Evolutionary conservation across 2,888 invertebrate genomes (phyloP).

Genomic region (Endotricha flammealis): DNA sequence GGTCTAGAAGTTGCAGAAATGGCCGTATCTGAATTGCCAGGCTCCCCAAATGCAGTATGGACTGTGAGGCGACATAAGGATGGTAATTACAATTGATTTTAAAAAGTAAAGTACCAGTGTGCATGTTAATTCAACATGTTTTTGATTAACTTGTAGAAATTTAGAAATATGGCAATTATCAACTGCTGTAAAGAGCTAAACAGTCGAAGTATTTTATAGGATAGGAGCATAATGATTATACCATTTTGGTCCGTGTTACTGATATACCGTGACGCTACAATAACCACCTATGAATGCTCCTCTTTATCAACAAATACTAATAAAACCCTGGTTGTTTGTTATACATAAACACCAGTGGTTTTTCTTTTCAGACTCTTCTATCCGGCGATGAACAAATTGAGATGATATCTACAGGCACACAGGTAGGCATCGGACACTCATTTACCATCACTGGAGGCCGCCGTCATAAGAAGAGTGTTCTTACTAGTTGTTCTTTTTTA

Average conservation of each 20-base stretch:
- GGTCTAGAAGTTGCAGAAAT: conserved; percentile 99
- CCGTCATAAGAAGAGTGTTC: conserved; percentile 36
- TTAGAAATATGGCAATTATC: no score
- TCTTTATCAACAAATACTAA: conserved; percentile 74
- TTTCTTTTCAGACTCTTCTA: conserved; percentile 87
- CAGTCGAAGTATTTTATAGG: no score
- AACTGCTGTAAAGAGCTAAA: no score
- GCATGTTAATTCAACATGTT: no score
- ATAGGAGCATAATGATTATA: conserved; percentile 69
- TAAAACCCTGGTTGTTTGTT: conserved; percentile 80
- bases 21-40: conserved; percentile 99
- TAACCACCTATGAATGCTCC: conserved; percentile 74
- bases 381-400: conserved; percentile 63
- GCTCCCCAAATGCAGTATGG: conserved; percentile 99
- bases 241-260: conserved; percentile 75
- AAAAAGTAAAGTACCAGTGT: no score
- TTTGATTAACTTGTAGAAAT: no score
- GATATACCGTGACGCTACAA: conserved; percentile 69
- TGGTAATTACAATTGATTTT: conserved; percentile 82
- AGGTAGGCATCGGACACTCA: conserved; percentile 63
- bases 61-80: conserved; percentile 97
- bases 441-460: conserved; percentile 47
- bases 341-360: conserved; percentile 95
- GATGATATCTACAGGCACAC: conserved; percentile 53
- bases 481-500: conserved; percentile 18